A percentile compares a stretch with the other conserved stretches of the same genome.
phyloP scores from a whole-genome alignment of 92 coral and sea anemone genomes.

The Micromussa lordhowensis region DNA sequence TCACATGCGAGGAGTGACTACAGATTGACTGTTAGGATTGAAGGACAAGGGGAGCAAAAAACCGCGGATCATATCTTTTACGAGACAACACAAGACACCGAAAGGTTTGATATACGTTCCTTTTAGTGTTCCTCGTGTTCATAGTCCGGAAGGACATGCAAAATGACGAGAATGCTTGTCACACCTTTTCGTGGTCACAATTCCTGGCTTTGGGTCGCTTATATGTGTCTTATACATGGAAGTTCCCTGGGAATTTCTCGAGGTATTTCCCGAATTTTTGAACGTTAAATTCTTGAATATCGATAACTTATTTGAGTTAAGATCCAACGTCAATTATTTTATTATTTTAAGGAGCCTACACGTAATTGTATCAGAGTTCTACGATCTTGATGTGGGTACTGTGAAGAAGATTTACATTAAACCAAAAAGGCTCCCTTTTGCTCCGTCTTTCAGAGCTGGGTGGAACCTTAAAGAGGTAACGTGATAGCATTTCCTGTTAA shows the following conservation, averaged over 20 bases:
- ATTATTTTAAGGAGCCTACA: not conserved
- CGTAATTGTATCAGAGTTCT: too few relatives aligned
- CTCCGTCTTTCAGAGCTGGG: not conserved
- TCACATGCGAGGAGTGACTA: not conserved
- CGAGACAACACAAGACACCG: not conserved
- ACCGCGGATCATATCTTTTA: not conserved
- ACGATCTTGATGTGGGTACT: not conserved
- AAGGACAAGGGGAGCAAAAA: slow-evolving; percentile 5
- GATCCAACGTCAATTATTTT: not conserved
- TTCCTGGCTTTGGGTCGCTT: not conserved
- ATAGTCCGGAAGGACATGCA: not conserved
- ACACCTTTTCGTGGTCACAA: not conserved
- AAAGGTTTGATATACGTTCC: not conserved
- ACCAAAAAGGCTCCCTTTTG: not conserved
- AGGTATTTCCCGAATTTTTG: too few relatives aligned
- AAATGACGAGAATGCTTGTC: too few relatives aligned
- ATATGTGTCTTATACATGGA: too few relatives aligned
- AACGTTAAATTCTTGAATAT: too few relatives aligned
- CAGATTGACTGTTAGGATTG: slow-evolving; percentile 10
- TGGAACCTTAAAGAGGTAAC: not conserved
- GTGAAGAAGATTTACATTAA: not conserved
- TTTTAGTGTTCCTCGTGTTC: not conserved
- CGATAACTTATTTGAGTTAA: too few relatives aligned
- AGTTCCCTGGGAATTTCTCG: too few relatives aligned
- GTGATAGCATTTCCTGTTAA: not conserved